Percentiles rank a stretch among this genome's conserved stretches.
phyloP scores from a whole-genome alignment of 2,797 vertebrate genomes.

The Halcyon chelicuti region DNA sequence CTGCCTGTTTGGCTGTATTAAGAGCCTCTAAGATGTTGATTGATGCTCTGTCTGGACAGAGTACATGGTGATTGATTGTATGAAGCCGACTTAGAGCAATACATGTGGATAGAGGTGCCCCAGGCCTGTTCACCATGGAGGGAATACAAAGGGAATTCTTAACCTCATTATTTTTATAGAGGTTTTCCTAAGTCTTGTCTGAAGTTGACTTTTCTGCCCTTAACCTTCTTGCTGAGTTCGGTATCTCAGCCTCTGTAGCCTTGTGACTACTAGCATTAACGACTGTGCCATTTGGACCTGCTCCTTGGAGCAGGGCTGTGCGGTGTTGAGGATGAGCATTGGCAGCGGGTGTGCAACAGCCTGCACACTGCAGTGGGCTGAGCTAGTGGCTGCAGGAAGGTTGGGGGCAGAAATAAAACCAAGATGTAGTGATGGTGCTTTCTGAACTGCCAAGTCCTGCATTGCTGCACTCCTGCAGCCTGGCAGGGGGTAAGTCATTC shows the following conservation, averaged over 20 bases:
- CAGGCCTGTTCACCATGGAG: neutral
- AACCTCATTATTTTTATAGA: slow-evolving; percentile 25
- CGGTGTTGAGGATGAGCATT: neutral
- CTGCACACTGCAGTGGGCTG: rapidly evolving
- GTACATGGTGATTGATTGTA: neutral
- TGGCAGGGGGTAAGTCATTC: neutral
- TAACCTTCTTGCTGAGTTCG: neutral
- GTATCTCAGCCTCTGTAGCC: neutral
- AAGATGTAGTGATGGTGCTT: neutral
- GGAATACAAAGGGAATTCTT: slow-evolving; percentile 47
- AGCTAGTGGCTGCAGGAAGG: neutral
- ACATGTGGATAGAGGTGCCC: neutral
- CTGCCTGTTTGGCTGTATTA: neutral
- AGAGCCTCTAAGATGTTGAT: neutral
- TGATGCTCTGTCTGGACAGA: slow-evolving; percentile 52
- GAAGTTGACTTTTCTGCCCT: neutral
- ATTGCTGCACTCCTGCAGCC: neutral
- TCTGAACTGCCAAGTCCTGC: neutral
- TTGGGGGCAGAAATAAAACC: neutral
- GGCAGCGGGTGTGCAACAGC: rapidly evolving
- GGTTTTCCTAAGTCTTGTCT: neutral
- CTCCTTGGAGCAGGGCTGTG: neutral
- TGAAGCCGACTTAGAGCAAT: slow-evolving; percentile 28
- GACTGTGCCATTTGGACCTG: neutral
- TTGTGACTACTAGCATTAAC: neutral